Percentiles rank a stretch among this genome's conserved stretches.
phyloP scores from a whole-genome alignment of 2,113 vertebrate genomes.

The Pedetes capensis region DNA sequence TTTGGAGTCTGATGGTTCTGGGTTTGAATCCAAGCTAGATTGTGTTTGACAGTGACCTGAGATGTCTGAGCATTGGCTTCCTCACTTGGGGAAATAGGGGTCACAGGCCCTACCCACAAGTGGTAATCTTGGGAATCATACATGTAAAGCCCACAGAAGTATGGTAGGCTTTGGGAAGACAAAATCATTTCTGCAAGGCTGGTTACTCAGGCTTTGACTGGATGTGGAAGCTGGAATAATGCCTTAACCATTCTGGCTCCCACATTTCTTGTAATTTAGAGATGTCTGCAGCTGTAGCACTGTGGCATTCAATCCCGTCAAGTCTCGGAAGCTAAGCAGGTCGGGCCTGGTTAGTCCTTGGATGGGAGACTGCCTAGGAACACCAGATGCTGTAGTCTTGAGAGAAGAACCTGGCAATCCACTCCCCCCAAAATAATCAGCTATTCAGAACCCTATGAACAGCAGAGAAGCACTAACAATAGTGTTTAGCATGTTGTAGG shows the following conservation, averaged over 20 bases:
- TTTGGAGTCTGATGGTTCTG: neutral
- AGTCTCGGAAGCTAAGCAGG: too few species aligned
- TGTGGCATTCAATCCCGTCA: too few species aligned
- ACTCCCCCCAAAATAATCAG: too few species aligned
- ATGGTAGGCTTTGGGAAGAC: neutral
- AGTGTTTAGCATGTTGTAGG: too few species aligned
- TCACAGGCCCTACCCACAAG: neutral
- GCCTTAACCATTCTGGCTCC: neutral
- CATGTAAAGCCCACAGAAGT: neutral
- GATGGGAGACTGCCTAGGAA: too few species aligned
- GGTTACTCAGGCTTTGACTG: neutral
- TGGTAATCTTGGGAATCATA: fast-evolving
- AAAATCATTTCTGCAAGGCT: neutral
- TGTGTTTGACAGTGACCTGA: neutral
- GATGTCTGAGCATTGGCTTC: neutral
- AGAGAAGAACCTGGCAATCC: too few species aligned
- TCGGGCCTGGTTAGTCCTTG: too few species aligned
- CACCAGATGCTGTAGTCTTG: too few species aligned
- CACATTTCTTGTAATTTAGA: neutral
- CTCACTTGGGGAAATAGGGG: neutral
- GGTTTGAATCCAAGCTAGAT: neutral
- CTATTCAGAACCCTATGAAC: too few species aligned
- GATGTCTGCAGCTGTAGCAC: too few species aligned
- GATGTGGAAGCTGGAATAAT: neutral
- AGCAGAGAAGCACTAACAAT: too few species aligned